phyloP scores from a whole-genome alignment of 2,797 vertebrate genomes.

The Lophura swinhoii region DNA sequence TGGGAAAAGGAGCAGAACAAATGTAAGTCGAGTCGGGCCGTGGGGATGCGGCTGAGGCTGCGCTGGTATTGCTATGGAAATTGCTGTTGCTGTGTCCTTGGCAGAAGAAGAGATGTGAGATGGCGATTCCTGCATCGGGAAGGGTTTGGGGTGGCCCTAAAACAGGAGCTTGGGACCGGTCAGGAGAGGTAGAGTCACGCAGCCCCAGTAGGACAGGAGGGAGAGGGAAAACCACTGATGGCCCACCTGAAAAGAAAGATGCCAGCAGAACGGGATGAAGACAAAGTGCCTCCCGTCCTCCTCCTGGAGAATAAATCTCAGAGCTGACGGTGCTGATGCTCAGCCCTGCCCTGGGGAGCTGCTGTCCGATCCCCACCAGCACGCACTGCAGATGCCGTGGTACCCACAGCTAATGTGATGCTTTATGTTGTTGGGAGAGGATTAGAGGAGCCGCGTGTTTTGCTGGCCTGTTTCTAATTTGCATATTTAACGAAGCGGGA shows the following conservation, averaged over 20 bases:
- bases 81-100: background rate
- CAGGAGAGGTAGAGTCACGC: no score
- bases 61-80: background rate
- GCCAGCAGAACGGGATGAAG: background rate
- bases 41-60: background rate
- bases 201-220: background rate
- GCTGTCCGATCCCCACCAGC: background rate
- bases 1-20: background rate
- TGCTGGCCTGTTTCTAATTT: constrained; percentile 75
- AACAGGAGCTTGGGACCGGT: background rate
- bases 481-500: constrained; percentile 79
- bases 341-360: constrained; percentile 46
- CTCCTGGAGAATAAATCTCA: background rate
- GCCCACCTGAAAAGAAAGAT: background rate
- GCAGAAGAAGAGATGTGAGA: no score
- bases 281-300: background rate
- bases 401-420: constrained; percentile 60
- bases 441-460: constrained; percentile 71
- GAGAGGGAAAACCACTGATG: background rate
- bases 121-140: background rate
- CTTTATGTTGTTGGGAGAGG: constrained; percentile 72
- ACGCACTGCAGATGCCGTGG: constrained; percentile 47
- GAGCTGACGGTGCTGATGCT: background rate
- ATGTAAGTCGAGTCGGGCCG: background rate
- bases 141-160: no score